Evolutionary conservation across 2,888 invertebrate genomes (phyloP), one percentile per base, ranked within the genome.

Genomic region (Chelonus formosanus): DNA sequence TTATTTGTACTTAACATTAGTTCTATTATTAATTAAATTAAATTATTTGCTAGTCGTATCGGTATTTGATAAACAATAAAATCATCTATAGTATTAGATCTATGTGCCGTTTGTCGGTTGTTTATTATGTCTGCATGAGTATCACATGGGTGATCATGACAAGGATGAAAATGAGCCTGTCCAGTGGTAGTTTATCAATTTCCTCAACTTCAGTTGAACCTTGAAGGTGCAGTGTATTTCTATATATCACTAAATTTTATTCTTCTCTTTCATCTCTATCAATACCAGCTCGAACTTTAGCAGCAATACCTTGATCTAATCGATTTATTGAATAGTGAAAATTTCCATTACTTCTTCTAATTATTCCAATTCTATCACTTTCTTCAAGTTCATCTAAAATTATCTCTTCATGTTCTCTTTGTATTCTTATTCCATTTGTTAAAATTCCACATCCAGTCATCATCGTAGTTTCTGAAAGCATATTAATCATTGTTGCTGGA

Each of bases 401-500:
- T 78, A 94, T 95, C 70, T 93, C 91, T 0, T 97, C 96, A 81
- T 97, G 97, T 83, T 97, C 96, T 69, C 95, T 88, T 71, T 94
- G 90, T 2, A 95, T 96, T 4, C 97, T 97, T 83, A 97, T 96
- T 0, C 97, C 97, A 83, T 97, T 97, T 3, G 96, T 92, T 8
- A 97, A 87, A 74, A 98, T 96, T 64, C 97, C 97, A 86, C 95
- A 95, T 0, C 97, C 97, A 20, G 97, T 97, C 97, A 98, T 97
- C 93, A 95, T 95, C 43, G 94, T 93, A 0, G 95, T 95, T 5
- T 96, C 90, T 3, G 85, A 84, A 65, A 96, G 90, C 93, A 97
- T 94, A 82, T 97, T 97, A 0, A 97, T 97, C 96, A 98, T 97
- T 2, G 97, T 98, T 0, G 97, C 95, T 3, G 97, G 98, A 83